These are phyloP conservation scores for Romanogobio albipinnatus DNA, from an alignment of 2,113 vertebrate genomes.

Conservation along the genomic window DNA sequence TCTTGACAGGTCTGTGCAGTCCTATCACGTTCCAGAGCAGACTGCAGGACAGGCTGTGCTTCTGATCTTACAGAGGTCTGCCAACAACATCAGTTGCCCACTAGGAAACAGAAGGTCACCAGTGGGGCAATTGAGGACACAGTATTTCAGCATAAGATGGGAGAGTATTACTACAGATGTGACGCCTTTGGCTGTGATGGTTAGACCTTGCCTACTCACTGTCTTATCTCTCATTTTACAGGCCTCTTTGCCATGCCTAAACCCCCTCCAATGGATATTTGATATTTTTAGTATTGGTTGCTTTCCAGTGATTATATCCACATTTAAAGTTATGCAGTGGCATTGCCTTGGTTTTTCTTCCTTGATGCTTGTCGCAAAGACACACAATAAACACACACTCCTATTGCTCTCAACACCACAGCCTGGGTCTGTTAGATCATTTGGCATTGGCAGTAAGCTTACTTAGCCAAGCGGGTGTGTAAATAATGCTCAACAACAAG, in stretches of 20 bases:
- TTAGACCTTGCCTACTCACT: slow-evolving; percentile 64
- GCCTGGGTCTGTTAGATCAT: slow-evolving; percentile 55
- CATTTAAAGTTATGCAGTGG: slow-evolving; percentile 58
- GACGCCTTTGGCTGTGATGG: slow-evolving; percentile 54
- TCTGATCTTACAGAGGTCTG: slow-evolving; percentile 28
- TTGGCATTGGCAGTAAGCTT: slow-evolving; percentile 61
- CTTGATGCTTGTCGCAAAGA: slow-evolving; percentile 63
- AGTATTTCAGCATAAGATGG: slow-evolving; percentile 23
- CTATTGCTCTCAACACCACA: slow-evolving; percentile 42
- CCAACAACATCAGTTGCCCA: slow-evolving; percentile 57
- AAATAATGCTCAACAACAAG: slow-evolving; percentile 61
- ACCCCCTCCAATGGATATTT: slow-evolving; percentile 57
- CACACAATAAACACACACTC: slow-evolving; percentile 28
- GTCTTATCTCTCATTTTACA: slow-evolving; percentile 71
- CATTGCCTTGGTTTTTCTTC: slow-evolving; percentile 61
- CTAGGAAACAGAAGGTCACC: slow-evolving; percentile 61
- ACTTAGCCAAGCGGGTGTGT: slow-evolving; percentile 48
- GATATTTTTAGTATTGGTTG: slow-evolving; percentile 59
- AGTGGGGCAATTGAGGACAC: slow-evolving; percentile 58
- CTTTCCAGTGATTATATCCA: slow-evolving; percentile 68
- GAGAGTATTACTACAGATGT: slow-evolving; percentile 46
- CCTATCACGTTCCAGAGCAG: slow-evolving; percentile 38
- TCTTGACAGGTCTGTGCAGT: slow-evolving; percentile 35
- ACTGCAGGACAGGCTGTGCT: slow-evolving; percentile 32
- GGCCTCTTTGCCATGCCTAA: slow-evolving; percentile 64